These are phyloP conservation scores for Pantherophis alleghaniensis DNA, from an alignment of 2,797 vertebrate species.

Conservation along the genomic window DNA sequence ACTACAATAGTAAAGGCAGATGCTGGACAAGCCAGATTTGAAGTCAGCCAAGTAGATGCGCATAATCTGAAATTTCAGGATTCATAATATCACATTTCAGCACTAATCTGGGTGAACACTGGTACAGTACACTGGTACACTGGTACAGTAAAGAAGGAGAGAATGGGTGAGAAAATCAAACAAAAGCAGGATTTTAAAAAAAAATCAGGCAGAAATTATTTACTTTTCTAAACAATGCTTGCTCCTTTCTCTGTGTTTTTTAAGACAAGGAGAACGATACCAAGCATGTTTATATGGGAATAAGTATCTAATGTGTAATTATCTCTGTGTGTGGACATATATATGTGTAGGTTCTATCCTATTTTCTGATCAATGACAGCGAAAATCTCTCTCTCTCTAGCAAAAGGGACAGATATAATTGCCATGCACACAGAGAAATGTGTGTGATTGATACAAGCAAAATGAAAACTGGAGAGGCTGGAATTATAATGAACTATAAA, in stretches of 20 bases:
- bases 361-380: slow-evolving; percentile 47
- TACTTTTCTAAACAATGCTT: neutral
- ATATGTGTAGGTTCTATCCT: slow-evolving; percentile 29
- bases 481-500: slow-evolving; percentile 60
- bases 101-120: neutral
- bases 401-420: slow-evolving; percentile 64
- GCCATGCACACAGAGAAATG: slow-evolving; percentile 60
- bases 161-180: neutral
- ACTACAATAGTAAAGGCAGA: neutral
- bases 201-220: neutral
- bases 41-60: neutral
- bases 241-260: neutral
- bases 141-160: neutral
- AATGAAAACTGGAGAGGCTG: slow-evolving; percentile 34
- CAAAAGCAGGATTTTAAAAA: neutral
- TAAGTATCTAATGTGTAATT: neutral
- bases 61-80: neutral
- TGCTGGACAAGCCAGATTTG: neutral
- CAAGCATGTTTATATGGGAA: neutral
- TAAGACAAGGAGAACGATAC: neutral
- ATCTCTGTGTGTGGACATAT: neutral
- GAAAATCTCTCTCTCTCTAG: slow-evolving; percentile 60
- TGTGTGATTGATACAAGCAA: slow-evolving; percentile 65
- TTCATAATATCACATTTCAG: slow-evolving; percentile 3
- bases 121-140: too few relatives aligned